A percentile compares a stretch with the other conserved stretches of the same genome.
These are phyloP conservation scores for Melanerpes formicivorus DNA, from an alignment of 2,113 vertebrate species.

Conservation along the genomic window DNA sequence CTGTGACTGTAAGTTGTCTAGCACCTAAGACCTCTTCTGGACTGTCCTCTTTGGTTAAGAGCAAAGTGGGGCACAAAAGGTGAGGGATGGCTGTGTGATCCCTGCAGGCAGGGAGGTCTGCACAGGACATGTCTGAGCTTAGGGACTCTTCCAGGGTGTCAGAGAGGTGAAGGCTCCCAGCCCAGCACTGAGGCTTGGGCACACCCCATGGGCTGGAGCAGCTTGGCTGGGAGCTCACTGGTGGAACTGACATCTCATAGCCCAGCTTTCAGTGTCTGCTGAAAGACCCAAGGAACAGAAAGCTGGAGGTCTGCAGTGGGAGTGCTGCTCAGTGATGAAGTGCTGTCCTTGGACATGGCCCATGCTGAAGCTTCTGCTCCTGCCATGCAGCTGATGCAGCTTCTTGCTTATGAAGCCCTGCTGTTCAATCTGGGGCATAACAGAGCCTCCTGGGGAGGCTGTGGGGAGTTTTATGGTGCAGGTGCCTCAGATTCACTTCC, in stretches of 20 bases:
- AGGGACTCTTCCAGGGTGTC: neutral
- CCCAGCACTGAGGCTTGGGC: neutral
- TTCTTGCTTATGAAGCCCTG: fast-evolving
- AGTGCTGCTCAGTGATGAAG: fast-evolving
- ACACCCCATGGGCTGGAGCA: neutral
- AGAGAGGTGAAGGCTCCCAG: neutral
- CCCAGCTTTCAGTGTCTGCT: fast-evolving
- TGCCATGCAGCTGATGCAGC: neutral
- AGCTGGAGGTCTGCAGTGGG: neutral
- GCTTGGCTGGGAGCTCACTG: neutral
- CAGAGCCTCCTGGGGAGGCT: neutral
- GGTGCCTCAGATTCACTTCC: neutral
- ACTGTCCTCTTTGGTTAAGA: fast-evolving
- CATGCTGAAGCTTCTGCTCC: neutral
- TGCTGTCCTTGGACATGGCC: neutral
- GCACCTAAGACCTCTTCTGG: neutral
- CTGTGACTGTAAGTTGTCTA: neutral
- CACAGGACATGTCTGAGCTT: neutral
- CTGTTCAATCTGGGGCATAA: neutral
- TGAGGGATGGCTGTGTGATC: neutral
- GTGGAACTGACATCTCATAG: neutral
- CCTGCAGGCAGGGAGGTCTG: neutral
- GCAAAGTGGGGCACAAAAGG: no score
- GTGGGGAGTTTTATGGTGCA: neutral
- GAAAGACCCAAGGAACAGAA: neutral